A percentile compares a stretch with the other conserved stretches of the same genome.
Evolutionary conservation across 64 coral and sea anemone genomes (phyloP).

Genomic region (Actinia tenebrosa): DNA sequence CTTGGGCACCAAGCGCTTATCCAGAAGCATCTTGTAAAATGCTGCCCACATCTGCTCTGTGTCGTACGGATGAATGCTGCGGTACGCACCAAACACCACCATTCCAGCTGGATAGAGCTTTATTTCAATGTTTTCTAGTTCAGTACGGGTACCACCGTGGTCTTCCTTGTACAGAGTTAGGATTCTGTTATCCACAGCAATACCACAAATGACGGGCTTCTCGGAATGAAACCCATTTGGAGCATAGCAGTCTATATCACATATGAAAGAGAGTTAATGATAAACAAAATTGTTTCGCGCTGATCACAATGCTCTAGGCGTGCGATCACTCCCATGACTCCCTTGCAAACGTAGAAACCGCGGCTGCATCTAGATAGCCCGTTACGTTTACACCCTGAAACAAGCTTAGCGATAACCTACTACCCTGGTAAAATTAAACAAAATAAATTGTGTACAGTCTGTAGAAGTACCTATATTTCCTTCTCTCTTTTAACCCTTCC

Average conservation of each 20-base stretch:
- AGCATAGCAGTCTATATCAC: slow-evolving; percentile 43
- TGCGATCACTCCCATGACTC: no score
- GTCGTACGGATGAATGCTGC: slow-evolving; percentile 49
- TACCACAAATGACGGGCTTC: slow-evolving; percentile 63
- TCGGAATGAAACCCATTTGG: slow-evolving; percentile 72
- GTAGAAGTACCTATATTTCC: no score
- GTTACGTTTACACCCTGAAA: no score
- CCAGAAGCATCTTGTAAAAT: slow-evolving; percentile 59
- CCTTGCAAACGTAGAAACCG: no score
- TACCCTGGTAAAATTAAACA: no score
- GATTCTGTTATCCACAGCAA: slow-evolving; percentile 62
- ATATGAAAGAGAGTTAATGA: no score
- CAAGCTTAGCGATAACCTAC: no score
- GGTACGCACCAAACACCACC: slow-evolving; percentile 39
- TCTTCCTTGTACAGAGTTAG: slow-evolving; percentile 50
- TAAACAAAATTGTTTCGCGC: no score
- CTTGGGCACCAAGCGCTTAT: slow-evolving; percentile 34
- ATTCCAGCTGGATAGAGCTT: slow-evolving; percentile 53
- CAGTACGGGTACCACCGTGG: slow-evolving; percentile 3
- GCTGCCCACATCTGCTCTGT: slow-evolving; percentile 79
- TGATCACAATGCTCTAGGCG: no score
- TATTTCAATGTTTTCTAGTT: slow-evolving; percentile 66
- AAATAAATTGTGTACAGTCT: no score
- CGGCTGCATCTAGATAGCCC: no score
- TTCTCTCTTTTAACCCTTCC: no score